Evolutionary conservation across 92 coral and sea anemone genomes (phyloP).

Genomic region (Scolanthus callimorphus): DNA sequence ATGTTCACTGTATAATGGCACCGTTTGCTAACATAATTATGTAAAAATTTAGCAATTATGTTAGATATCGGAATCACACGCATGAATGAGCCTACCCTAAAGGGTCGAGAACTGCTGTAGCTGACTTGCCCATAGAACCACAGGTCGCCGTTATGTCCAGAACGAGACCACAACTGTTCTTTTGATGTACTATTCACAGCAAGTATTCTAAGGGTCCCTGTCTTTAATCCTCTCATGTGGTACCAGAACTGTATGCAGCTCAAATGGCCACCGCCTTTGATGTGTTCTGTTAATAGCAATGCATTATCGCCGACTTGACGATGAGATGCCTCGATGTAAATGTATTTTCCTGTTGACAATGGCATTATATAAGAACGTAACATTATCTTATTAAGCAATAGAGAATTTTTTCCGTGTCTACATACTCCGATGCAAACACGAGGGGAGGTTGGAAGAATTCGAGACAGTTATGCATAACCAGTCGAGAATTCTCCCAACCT

Average conservation of each 20-base stretch:
- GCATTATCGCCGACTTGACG: conserved; percentile 43
- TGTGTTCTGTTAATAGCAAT: conserved; percentile 22
- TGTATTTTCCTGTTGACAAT: conserved; percentile 69
- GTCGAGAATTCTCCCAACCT: too few species aligned
- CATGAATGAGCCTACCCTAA: too few species aligned
- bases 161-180: conserved; percentile 41
- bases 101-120: conserved; percentile 18
- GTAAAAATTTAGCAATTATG: too few species aligned
- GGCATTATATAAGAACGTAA: not conserved
- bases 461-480: too few species aligned
- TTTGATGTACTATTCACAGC: conserved; percentile 31
- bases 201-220: conserved; percentile 44
- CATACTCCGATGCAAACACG: too few species aligned
- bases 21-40: too few species aligned
- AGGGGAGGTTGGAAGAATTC: too few species aligned
- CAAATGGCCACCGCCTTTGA: conserved; percentile 15
- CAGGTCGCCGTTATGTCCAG: conserved; percentile 42
- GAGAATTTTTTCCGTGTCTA: too few species aligned
- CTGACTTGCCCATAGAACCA: conserved; percentile 79
- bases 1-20: too few species aligned
- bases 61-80: too few species aligned
- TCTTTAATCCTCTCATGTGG: conserved; percentile 71
- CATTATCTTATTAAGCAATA: too few species aligned
- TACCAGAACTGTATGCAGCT: conserved; percentile 79
- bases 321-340: conserved; percentile 63